Evolutionary conservation across 2,797 vertebrate genomes (phyloP), one percentile per base, ranked within the genome.

Genomic region (Pipistrellus pygmaeus): DNA sequence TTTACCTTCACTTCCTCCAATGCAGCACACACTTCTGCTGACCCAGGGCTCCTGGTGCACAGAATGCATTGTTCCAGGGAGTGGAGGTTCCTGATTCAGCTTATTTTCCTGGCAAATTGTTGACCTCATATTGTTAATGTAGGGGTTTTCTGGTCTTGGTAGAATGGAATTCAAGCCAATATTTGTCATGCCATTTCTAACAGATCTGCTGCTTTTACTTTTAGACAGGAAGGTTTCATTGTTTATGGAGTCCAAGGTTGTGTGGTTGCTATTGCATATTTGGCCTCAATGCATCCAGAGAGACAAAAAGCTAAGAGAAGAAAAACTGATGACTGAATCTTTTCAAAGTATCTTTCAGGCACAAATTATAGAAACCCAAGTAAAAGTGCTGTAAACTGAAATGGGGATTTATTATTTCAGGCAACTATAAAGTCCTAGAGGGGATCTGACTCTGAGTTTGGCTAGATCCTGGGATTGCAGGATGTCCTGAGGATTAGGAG

Each of bases 101-200:
- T 96, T 96, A 91, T 97, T 96, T 97, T 97, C 96, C 96, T 97
- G 91, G 95, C 88, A 97, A 95, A 97, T 95, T 95, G 91, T 97
- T 97, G 96, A 96, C 95, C 93, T 96, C 86, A 23, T 94, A 90
- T 85, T 96, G 87, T 97, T 93, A 95, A 82, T 94, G 95, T 77
- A 55, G 78, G 60, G 66, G 76, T 97, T 97, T 96, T 96, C 90
- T 93, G 44, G 88, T 97, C 93, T 90, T 96, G 89, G 90, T 92
- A 94, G 89, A 90, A 32, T 17, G 2, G 75, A 25, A 76, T 83
- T 95, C 93, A 92, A 72, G 86, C 6, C 90, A 85, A 93, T 94
- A 96, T 96, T 95, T 96, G 90, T 97, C 88, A 72, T 90, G 92
- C 55, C 92, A 44, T 93, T 96, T 96, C 84, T 91, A 94, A 95